Percentiles rank a stretch among this genome's conserved stretches.
phyloP scores from a whole-genome alignment of 2,113 vertebrate genomes.

The Psophia crepitans region DNA sequence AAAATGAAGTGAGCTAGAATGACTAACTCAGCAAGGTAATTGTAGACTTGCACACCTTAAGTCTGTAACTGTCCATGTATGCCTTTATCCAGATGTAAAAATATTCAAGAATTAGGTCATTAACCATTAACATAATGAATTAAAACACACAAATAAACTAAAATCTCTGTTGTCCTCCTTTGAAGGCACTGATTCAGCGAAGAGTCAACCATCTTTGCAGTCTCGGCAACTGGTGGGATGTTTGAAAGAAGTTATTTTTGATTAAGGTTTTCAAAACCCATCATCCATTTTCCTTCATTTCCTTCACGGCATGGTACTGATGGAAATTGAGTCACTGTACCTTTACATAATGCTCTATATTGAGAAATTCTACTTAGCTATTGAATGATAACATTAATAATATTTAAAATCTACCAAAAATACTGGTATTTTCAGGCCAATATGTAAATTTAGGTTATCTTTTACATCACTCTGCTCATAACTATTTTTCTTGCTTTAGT shows the following conservation, averaged over 20 bases:
- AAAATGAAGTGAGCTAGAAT: not conserved
- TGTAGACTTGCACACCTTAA: not conserved
- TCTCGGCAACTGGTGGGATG: not conserved
- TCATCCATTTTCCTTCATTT: not conserved
- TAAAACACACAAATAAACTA: not conserved
- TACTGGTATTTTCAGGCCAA: not conserved
- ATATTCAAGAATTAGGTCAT: not conserved
- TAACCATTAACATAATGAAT: not conserved
- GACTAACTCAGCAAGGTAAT: not conserved
- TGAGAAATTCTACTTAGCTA: not conserved
- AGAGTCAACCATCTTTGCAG: not conserved
- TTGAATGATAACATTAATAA: not conserved
- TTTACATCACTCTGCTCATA: not conserved
- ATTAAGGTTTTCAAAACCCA: not conserved
- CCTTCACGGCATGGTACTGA: not conserved
- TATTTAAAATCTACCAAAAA: not conserved
- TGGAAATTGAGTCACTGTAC: not conserved
- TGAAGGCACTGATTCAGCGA: not conserved
- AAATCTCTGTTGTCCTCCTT: not conserved
- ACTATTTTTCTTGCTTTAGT: not conserved
- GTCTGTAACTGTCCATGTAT: not conserved
- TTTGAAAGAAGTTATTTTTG: conserved; percentile 33
- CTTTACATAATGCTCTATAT: conserved; percentile 12
- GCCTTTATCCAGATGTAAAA: not conserved
- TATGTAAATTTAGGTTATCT: not conserved